Base-by-base conservation (phyloP, 2,113 vertebrate species). In the Ciconia stormi region DNA sequence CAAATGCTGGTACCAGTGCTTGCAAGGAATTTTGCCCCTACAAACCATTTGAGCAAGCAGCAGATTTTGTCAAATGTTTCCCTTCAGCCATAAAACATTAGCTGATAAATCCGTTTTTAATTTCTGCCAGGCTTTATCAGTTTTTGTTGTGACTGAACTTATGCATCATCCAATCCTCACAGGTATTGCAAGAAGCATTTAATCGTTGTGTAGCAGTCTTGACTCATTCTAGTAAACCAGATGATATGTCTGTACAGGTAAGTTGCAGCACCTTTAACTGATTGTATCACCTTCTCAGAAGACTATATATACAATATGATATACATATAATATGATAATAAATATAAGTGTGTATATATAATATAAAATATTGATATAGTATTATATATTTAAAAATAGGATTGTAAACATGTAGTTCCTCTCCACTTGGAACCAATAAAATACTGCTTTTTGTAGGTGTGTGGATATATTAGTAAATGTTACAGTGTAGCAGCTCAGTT, bases 401-500 rank as follows among this genome's bases (percentile, higher is more conserved):
- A 2, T 56, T 78, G 10, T 44, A 61, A 85, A 16, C 16, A 13
- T 82, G 10, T 1, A 2, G 66, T 87, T 83, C 23, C 29, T 9
- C 8, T 92, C 16, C 19, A 22, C 38, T 52, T 94, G n/a, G 38
- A 49, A 69, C 13, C 14, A 67, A 7, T 32, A 29, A 69, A 27
- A 22, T 65, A 15, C 0, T 83, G n/a, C 12, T 86, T 30, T 71
- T 83, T 67, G 11, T 94, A 99, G 99, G 99, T 99, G 30, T 99
- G 99, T 98, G 99, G 99, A 44, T 98, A 99, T 96, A 98, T 99
- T 96, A 99, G 99, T 90, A 99, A 98, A 90, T 99, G 99, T 97
- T 99, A 99, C 89, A 99, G 99, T 18, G 99, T 99, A 7, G 99
- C 99, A 23, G 99, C 99, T 79, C 99, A 99, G 96, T 99, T 99